phyloP scores from a whole-genome alignment of 1,140 invertebrate genomes.

The Nephila pilipes region DNA sequence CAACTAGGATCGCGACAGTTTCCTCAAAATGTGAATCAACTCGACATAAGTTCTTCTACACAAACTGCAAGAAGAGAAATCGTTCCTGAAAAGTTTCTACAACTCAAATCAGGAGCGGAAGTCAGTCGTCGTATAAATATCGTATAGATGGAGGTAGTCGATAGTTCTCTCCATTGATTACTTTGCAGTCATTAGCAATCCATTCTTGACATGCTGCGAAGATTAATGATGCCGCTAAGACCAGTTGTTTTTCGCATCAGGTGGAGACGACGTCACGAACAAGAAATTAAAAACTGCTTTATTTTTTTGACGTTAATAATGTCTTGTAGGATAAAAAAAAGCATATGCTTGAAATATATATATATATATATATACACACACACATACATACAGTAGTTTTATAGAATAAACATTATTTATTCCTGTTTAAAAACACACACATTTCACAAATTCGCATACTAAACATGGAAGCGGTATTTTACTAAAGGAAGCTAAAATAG shows the following conservation, averaged over 20 bases:
- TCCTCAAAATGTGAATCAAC: not conserved
- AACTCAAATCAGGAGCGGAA: not conserved
- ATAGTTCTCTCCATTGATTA: conserved; percentile 13
- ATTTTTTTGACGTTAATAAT: not conserved
- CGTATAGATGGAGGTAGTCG: not conserved
- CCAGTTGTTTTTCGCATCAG: conserved; percentile 30
- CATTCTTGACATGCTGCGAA: conserved; percentile 16
- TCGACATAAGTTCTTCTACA: not conserved
- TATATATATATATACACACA: too few species aligned
- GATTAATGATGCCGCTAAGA: not conserved
- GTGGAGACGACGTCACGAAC: not conserved
- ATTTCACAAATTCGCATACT: too few species aligned
- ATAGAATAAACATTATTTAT: too few species aligned
- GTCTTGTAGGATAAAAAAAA: not conserved
- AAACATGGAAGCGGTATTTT: too few species aligned
- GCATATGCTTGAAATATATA: too few species aligned
- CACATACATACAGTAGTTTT: too few species aligned
- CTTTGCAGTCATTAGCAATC: conserved; percentile 23
- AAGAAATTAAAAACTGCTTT: conserved; percentile 24
- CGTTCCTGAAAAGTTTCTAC: not conserved
- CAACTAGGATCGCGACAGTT: not conserved
- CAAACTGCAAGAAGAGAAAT: not conserved
- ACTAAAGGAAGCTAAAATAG: too few species aligned
- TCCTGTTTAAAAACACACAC: too few species aligned
- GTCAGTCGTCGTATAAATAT: conserved; percentile 12